Base-by-base conservation (phyloP, 2,113 vertebrate species). In the Plectropomus leopardus region DNA sequence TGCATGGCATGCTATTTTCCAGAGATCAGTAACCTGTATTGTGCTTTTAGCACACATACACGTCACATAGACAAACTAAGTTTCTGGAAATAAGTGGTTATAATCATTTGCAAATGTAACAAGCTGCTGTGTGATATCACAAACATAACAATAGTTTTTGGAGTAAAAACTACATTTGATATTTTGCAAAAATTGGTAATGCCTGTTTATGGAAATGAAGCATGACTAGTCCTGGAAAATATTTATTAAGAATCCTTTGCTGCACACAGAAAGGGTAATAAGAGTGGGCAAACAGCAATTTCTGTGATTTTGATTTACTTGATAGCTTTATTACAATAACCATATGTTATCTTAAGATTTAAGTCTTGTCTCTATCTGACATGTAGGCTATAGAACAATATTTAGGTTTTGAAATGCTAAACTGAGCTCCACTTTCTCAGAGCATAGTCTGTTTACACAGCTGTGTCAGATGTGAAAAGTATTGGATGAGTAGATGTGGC, bases 81-180 rank as follows among this genome's bases (percentile, higher is more conserved):
- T 1, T 71, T 24, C 5, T 47, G 61, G 17, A 50, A 40, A 47
- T 5, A 57, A 57, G 53, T n/a, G 45, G 17, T 45, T 28, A 30
- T 68, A 64, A 69, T 80, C 13, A 64, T 64, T 48, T 61, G 32
- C 66, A 63, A 61, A 59, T 28, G 57, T 34, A 32, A 30, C 8
- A 36, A 30, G 30, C 21, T 34, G 0, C 17, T 48, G 3, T 48
- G 23, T 24, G 10, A 63, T 11, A 36, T 69, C n/a, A 17, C 14
- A 60, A 53, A 34, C 9, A 53, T 47, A 53, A 24, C 34, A 69
- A 69, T 51, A 24, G 32, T 9, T 71, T 59, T 71, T 44, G 26
- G 36, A 71, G 15, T 26, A 14, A 76, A 72, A 45, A 19, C 16
- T 3, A 44, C 16, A 44, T n/a, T 14, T 28, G 5, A 44, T 54